Conservation (phyloP, 1,140 invertebrate species). For the Aphaenogaster rudis region DNA sequence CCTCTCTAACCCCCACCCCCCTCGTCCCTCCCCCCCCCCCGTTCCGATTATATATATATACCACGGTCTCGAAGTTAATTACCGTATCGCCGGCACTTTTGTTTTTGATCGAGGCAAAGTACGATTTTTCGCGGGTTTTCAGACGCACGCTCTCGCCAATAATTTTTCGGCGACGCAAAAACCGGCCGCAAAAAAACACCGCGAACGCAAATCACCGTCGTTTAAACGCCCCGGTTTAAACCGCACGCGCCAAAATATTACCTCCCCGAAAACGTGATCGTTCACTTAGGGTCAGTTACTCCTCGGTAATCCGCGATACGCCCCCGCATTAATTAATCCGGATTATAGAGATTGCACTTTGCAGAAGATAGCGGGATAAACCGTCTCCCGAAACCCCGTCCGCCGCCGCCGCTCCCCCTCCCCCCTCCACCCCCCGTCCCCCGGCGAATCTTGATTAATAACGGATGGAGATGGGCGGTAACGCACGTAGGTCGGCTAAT, state of each 20-base stretch:
- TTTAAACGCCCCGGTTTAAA: neutral
- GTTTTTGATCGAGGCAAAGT: neutral
- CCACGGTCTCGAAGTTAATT: neutral
- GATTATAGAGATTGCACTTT: constrained; percentile 51
- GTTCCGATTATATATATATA: neutral
- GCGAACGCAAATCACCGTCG: neutral
- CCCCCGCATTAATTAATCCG: constrained; percentile 54
- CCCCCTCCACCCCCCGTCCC: too few relatives aligned
- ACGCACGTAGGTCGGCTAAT: constrained; percentile 33
- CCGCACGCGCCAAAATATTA: neutral
- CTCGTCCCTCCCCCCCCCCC: too few relatives aligned
- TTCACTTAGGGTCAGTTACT: constrained; percentile 4
- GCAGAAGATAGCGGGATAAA: constrained; percentile 39
- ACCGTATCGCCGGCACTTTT: neutral
- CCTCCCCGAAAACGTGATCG: constrained; percentile 7
- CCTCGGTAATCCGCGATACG: constrained; percentile 25
- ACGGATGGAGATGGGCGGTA: constrained; percentile 25
- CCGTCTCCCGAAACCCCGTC: constrained; percentile 40
- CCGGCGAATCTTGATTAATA: constrained; percentile 57
- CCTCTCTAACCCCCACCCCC: too few relatives aligned
- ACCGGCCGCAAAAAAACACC: neutral
- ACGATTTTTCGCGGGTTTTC: neutral
- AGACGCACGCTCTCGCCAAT: neutral
- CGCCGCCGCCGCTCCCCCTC: too few relatives aligned
- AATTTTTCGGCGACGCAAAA: neutral